These are phyloP conservation scores for Mobula hypostoma DNA, from an alignment of 2,113 vertebrate genomes.

Conservation along the genomic window DNA sequence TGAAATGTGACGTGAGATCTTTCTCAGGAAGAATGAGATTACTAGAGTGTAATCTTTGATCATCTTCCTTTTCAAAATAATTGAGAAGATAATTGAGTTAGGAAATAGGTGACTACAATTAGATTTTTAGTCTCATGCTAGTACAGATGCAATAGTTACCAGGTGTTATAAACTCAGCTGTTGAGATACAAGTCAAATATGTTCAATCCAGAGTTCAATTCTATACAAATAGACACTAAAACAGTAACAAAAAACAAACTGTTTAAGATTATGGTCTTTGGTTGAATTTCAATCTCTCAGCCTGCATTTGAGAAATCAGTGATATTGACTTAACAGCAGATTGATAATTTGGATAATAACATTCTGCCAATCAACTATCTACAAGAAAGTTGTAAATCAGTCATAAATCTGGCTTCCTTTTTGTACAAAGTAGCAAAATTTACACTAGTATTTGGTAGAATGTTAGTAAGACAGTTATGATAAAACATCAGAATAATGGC, in stretches of 20 bases:
- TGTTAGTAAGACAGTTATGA: not conserved
- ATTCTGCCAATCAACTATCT: not conserved
- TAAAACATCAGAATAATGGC: constrained; percentile 2
- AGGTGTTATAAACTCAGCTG: not conserved
- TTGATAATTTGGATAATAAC: not conserved
- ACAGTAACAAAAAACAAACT: not conserved
- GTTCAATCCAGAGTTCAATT: not conserved
- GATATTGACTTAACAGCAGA: constrained; percentile 1
- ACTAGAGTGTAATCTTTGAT: not conserved
- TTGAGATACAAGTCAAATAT: constrained; percentile 11
- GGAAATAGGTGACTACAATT: not conserved
- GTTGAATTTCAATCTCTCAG: not conserved
- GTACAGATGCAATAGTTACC: constrained; percentile 29
- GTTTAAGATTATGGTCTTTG: not conserved
- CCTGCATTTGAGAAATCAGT: constrained; percentile 1
- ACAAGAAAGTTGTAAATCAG: not conserved
- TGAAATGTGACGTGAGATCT: not conserved
- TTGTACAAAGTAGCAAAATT: constrained; percentile 14
- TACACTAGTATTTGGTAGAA: constrained; percentile 21
- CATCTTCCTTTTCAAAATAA: not conserved
- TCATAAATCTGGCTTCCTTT: constrained; percentile 24
- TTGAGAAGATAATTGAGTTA: constrained; percentile 1
- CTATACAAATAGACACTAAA: constrained; percentile 34
- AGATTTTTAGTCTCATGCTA: not conserved
- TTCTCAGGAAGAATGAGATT: constrained; percentile 3